Evolutionary conservation across 2,888 invertebrate genomes (phyloP).

Genomic region (Nasonovia ribisnigri): DNA sequence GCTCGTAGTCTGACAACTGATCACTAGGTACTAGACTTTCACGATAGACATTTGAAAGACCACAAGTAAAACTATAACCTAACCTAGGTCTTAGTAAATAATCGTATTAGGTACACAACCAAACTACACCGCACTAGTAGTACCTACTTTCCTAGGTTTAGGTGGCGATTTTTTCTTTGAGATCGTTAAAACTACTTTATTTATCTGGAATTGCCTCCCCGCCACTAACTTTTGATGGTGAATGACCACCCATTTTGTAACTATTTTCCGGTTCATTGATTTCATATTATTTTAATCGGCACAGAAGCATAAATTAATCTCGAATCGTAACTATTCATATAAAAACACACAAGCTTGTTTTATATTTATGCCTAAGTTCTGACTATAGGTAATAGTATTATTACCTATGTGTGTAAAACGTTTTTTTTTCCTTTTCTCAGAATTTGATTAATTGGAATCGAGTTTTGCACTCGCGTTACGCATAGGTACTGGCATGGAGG

Average conservation of each 20-base stretch:
- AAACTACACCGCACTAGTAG: neutral
- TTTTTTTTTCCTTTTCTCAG: neutral
- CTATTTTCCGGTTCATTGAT: conserved; percentile 12
- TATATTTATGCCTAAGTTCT: neutral
- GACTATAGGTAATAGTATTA: neutral
- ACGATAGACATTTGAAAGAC: neutral
- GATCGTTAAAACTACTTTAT: neutral
- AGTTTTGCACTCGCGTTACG: neutral
- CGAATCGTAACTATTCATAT: neutral
- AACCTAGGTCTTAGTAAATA: neutral
- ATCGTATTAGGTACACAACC: neutral
- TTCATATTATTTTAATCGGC: neutral
- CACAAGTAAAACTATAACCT: neutral
- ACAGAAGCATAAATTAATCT: neutral
- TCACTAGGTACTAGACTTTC: neutral
- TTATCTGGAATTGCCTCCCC: neutral
- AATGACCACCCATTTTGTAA: neutral
- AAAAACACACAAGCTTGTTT: neutral
- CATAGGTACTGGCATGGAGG: neutral
- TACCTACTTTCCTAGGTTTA: neutral
- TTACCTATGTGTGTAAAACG: neutral
- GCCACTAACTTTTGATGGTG: neutral
- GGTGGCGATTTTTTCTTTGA: neutral
- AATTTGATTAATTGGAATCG: neutral
- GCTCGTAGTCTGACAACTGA: neutral